Base-by-base conservation (phyloP, 1,140 invertebrate genomes). In the Sarcophaga bullata region DNA sequence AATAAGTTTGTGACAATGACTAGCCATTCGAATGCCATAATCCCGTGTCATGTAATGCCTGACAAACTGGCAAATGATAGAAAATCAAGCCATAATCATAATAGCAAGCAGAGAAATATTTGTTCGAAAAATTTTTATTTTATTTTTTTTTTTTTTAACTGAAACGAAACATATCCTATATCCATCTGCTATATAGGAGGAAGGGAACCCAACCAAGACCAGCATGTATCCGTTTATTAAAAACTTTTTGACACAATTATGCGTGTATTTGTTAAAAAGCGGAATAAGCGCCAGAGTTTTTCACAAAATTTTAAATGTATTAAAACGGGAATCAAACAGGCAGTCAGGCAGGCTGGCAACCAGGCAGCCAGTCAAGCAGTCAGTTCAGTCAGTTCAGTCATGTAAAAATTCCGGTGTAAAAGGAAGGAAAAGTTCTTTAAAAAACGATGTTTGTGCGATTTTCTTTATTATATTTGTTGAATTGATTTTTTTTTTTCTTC, bases 401-500 rank as follows among this genome's bases (percentile, higher is more conserved):
- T 19, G 62, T 10, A 68, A 68, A 68, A 68, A 68, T 25, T 19
- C 62, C 62, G 62, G 62, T 19, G 9, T 68, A 68, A 19, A 17
- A 9, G 62, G 6, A 19, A 19, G 19, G 19, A 68, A 68, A 68
- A 62, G 25, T 37, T 17, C 17, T 19, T 37, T 68, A 25, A 68
- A 68, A 37, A 47, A 46, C 37, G 72, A 47, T 46, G 25, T 73
- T 73, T 73, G 46, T 10, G 4, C 25, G 1, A 73, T 73, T 73
- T 10, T 73, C 8, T 47, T 75, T 17, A 75, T 47, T 19, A 68
- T 68, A 68, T 68, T 68, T 68, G 62, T 25, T 19, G 62, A 78
- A 78, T 78, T 78, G 75, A 78, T 78, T 78, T 50, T 78, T 78
- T 78, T 78, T 17, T 19, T 72, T 19, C 62, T 15, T 72, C 25